Base-by-base conservation (phyloP, 2,113 vertebrate genomes). In the Brachyhypopomus gauderio region DNA sequence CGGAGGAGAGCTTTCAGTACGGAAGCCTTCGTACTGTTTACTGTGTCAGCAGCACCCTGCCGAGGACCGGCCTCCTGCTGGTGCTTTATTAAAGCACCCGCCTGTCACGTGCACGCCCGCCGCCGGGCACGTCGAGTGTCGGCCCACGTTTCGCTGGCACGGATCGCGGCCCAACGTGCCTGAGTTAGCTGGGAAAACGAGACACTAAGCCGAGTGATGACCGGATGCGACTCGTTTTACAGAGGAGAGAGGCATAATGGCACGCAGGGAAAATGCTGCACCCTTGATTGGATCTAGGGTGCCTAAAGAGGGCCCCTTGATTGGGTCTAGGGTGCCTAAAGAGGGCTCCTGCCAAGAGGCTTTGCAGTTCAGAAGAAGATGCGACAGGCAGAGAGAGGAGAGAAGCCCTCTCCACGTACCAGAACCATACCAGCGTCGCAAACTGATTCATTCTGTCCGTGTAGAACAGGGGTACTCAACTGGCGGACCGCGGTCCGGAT, bases 181-280 rank as follows among this genome's bases (percentile, higher is more conserved):
- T 25, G 5, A 82, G 87, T 88, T 85, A 86, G 72, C 82, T 83
- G 48, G 58, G 74, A 87, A 87, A 87, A 86, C 86, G 83, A 75
- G 70, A 78, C 78, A 79, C 69, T 82, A 82, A 72, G 77, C 73
- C 72, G 82, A 66, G 62, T 48, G 74, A 72, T 78, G 80, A 82
- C 64, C 38, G 60, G 66, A 82, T 63, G 45, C 52, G 79, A 60
- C 5, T 70, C n/a, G 59, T 52, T 75, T 27, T 45, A 17, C 2
- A 20, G 58, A 36, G 41, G 23, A 62, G 16, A 60, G 19, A 25
- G 66, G 38, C 60, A 22, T 34, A 56, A 52, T 60, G 70, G 30
- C 78, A 79, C 63, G 41, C 45, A 69, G 71, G 64, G 23, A 58
- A 59, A 30, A 64, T 66, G 78, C 27, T 25, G 73, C 3, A 14